A percentile compares a stretch with the other conserved stretches of the same genome.
These are phyloP conservation scores for Mesocentrotus franciscanus DNA, from an alignment of 53 echinoderm and acorn worm genomes.

Conservation along the genomic window DNA sequence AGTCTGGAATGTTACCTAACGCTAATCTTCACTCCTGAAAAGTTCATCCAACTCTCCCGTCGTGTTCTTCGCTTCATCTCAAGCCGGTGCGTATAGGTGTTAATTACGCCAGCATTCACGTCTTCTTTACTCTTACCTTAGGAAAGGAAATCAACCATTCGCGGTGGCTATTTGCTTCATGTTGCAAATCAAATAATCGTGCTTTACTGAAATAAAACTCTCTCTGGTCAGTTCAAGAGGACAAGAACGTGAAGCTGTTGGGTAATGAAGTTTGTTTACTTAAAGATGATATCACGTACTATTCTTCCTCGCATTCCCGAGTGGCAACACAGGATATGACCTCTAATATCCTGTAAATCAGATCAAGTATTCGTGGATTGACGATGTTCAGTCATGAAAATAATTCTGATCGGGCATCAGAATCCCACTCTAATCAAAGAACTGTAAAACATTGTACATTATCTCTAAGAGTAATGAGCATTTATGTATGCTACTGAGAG, in stretches of 20 bases:
- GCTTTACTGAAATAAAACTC: constrained; percentile 22
- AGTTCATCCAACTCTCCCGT: neutral
- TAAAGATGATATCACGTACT: constrained; percentile 8
- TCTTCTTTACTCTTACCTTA: neutral
- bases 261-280: constrained; percentile 28
- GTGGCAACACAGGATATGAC: neutral
- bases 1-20: neutral
- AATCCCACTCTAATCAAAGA: no score
- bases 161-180: neutral
- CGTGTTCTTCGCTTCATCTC: neutral
- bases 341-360: neutral
- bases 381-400: no score
- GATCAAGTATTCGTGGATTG: no score
- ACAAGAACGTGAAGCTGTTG: constrained; percentile 13
- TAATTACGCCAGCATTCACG: neutral
- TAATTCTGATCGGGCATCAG: no score
- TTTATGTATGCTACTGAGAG: no score
- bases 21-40: neutral
- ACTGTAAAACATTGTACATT: no score
- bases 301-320: neutral
- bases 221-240: constrained; percentile 8
- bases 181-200: constrained; percentile 6
- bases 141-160: neutral
- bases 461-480: no score
- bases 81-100: neutral